phyloP scores from a whole-genome alignment of 2,113 vertebrate species.

The Cnemophilus loriae region DNA sequence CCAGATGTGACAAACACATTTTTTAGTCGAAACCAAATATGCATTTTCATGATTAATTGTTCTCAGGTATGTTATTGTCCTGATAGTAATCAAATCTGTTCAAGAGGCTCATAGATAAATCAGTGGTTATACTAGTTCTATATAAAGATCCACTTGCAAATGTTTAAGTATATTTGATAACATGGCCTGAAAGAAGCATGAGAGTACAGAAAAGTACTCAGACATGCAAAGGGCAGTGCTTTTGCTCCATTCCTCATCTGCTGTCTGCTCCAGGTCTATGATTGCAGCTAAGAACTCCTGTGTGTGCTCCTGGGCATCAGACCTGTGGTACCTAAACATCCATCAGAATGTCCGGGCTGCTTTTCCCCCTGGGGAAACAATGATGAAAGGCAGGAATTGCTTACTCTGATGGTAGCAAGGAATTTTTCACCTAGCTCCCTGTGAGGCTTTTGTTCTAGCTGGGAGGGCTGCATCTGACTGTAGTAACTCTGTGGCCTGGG shows the following conservation, averaged over 20 bases:
- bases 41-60: neutral
- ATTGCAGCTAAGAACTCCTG: neutral
- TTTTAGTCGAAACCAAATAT: neutral
- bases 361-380: neutral
- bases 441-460: neutral
- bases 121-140: neutral
- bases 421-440: neutral
- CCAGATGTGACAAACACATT: rapidly evolving
- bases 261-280: neutral
- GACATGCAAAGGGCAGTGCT: neutral
- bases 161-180: neutral
- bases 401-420: neutral
- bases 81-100: neutral
- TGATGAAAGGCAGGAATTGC: neutral
- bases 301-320: neutral
- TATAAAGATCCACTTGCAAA: neutral
- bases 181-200: neutral
- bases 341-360: neutral
- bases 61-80: neutral
- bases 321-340: neutral
- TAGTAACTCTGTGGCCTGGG: neutral
- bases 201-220: neutral
- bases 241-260: neutral
- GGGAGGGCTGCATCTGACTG: neutral
- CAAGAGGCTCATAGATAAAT: neutral